Percentiles rank a stretch among this genome's conserved stretches.
Conservation (phyloP, 2,113 vertebrate genomes). For the Anolis carolinensis region DNA sequence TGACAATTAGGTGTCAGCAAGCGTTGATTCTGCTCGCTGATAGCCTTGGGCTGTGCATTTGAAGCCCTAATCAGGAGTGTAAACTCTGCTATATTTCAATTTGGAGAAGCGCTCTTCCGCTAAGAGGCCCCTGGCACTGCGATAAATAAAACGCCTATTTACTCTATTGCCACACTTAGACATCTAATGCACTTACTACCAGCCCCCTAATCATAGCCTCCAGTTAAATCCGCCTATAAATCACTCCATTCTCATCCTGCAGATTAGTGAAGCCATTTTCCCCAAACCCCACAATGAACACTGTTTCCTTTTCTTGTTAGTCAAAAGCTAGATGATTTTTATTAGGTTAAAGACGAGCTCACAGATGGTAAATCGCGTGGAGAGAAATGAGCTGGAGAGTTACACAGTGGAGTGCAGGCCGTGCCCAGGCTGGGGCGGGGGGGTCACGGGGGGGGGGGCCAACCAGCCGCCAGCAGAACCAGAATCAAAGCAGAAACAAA, state of each 20-base stretch:
- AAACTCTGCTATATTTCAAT: slow-evolving; percentile 99
- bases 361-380: slow-evolving; percentile 88
- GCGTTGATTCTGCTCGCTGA: slow-evolving; percentile 87
- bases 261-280: slow-evolving; percentile 95
- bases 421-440: background rate
- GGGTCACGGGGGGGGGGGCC: background rate
- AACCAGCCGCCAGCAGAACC: slow-evolving; percentile 13
- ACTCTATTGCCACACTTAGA: slow-evolving; percentile 93
- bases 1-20: slow-evolving; percentile 96
- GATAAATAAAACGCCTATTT: slow-evolving; percentile 99
- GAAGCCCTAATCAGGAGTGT: slow-evolving; percentile 98
- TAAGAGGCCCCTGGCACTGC: slow-evolving; percentile 97
- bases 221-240: slow-evolving; percentile 94
- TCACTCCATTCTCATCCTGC: slow-evolving; percentile 90
- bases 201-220: slow-evolving; percentile 94
- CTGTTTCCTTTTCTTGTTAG: slow-evolving; percentile 95
- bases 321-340: slow-evolving; percentile 89
- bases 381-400: slow-evolving; percentile 86
- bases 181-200: slow-evolving; percentile 93
- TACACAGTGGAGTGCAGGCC: slow-evolving; percentile 54
- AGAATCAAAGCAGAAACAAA: slow-evolving; percentile 3
- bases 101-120: slow-evolving; percentile 99
- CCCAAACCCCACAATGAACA: slow-evolving; percentile 91
- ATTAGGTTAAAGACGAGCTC: slow-evolving; percentile 89
- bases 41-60: slow-evolving; percentile 94